phyloP scores from a whole-genome alignment of 1,140 invertebrate genomes.

The Theocolax elegans region DNA sequence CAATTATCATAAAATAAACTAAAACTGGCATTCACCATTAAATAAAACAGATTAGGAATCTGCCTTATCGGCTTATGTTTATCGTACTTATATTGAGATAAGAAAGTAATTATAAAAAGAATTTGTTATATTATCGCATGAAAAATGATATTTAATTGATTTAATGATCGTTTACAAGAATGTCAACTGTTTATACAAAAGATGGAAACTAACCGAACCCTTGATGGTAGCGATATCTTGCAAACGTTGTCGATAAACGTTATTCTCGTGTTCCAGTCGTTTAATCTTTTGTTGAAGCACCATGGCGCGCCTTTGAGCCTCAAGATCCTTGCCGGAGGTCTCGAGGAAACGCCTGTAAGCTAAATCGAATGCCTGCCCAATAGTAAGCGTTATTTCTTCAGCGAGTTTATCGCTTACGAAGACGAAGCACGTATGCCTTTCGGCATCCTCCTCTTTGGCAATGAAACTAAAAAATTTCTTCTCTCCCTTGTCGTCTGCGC shows the following conservation, averaged over 20 bases:
- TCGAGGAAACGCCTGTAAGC: constrained; percentile 90
- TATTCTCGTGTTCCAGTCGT: constrained; percentile 78
- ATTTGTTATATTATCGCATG: too few species aligned
- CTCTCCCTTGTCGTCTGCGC: constrained; percentile 97
- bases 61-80: too few species aligned
- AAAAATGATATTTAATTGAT: too few species aligned
- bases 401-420: constrained; percentile 96
- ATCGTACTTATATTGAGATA: too few species aligned
- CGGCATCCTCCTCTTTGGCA: constrained; percentile 86
- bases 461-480: constrained; percentile 98
- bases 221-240: constrained; percentile 70
- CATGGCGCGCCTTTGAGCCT: constrained; percentile 77
- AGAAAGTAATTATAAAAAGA: too few species aligned
- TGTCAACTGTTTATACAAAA: too few species aligned
- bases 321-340: constrained; percentile 80
- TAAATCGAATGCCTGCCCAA: constrained; percentile 96
- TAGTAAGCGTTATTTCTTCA: constrained; percentile 95
- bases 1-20: too few species aligned
- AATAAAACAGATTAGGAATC: too few species aligned
- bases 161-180: too few species aligned
- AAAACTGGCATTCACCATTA: too few species aligned
- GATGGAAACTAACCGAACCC: constrained; percentile 63
- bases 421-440: constrained; percentile 94
- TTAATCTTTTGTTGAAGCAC: constrained; percentile 80
- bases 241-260: constrained; percentile 75